Percentiles rank a stretch among this genome's conserved stretches.
These are phyloP conservation scores for Heliconius hortense DNA, from an alignment of 2,888 invertebrate genomes.

Conservation along the genomic window DNA sequence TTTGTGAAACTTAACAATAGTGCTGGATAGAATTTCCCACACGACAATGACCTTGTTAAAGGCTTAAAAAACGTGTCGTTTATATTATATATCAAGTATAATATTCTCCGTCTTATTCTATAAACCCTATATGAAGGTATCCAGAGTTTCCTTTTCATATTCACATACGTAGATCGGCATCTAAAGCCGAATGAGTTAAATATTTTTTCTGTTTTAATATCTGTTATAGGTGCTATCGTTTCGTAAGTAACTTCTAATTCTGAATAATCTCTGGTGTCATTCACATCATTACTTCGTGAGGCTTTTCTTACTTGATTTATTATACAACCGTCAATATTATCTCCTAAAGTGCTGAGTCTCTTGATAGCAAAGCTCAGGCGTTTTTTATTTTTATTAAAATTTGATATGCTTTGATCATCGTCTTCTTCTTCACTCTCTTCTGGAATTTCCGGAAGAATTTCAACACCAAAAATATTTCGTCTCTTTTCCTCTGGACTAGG, in stretches of 20 bases:
- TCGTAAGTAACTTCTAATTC: slow-evolving; percentile 73
- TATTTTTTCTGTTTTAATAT: slow-evolving; percentile 71
- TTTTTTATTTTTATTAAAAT: slow-evolving; percentile 57
- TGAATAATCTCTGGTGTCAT: slow-evolving; percentile 60
- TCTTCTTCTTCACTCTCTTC: slow-evolving; percentile 76
- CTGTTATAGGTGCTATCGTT: slow-evolving; percentile 70
- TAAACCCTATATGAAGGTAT: slow-evolving; percentile 75
- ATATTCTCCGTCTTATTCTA: slow-evolving; percentile 62
- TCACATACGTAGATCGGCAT: slow-evolving; percentile 68
- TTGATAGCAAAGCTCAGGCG: slow-evolving; percentile 73
- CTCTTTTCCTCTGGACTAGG: slow-evolving; percentile 75
- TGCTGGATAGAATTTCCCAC: slow-evolving; percentile 76
- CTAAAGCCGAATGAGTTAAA: slow-evolving; percentile 73
- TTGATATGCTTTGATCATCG: slow-evolving; percentile 52
- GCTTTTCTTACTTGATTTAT: slow-evolving; percentile 68
- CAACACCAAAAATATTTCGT: slow-evolving; percentile 75
- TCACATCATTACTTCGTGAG: slow-evolving; percentile 57
- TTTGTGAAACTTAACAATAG: slow-evolving; percentile 66
- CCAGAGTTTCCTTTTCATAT: slow-evolving; percentile 64
- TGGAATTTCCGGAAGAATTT: slow-evolving; percentile 79
- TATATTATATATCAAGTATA: slow-evolving; percentile 64
- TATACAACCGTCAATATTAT: slow-evolving; percentile 76
- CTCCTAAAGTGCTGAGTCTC: slow-evolving; percentile 78
- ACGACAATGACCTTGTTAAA: slow-evolving; percentile 69
- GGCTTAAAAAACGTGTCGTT: slow-evolving; percentile 76